Conservation (phyloP, 1,140 invertebrate species). For the Gonatopus flavifemur region DNA sequence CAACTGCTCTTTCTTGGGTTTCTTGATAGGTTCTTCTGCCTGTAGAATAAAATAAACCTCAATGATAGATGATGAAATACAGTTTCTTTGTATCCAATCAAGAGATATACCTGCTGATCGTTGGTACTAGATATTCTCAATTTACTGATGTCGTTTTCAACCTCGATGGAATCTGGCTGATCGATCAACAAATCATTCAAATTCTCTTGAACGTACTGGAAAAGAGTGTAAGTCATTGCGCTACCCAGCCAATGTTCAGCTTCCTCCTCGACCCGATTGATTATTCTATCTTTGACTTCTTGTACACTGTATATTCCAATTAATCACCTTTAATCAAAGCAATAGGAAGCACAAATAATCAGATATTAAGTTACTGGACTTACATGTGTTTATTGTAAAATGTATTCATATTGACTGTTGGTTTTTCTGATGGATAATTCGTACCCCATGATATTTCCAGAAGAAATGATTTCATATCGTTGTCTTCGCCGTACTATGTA, state of each 20-base stretch:
- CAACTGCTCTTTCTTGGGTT: slow-evolving; percentile 77
- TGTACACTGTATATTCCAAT: slow-evolving; percentile 62
- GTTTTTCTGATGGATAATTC: slow-evolving; percentile 82
- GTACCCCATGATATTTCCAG: slow-evolving; percentile 85
- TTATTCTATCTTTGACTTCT: slow-evolving; percentile 73
- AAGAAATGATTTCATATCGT: slow-evolving; percentile 78
- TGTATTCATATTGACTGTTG: slow-evolving; percentile 81
- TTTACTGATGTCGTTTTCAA: slow-evolving; percentile 38
- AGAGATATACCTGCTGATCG: slow-evolving; percentile 31
- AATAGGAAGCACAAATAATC: slow-evolving; percentile 25
- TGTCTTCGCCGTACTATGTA: slow-evolving; percentile 81
- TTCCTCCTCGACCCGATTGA: slow-evolving; percentile 67
- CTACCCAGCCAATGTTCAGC: slow-evolving; percentile 80
- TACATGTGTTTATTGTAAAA: slow-evolving; percentile 95
- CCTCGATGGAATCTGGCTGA: slow-evolving; percentile 64
- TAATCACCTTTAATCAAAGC: slow-evolving; percentile 32
- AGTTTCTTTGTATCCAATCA: neutral
- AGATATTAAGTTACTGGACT: slow-evolving; percentile 51
- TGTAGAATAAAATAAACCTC: neutral
- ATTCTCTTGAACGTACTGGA: slow-evolving; percentile 90
- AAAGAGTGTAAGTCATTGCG: slow-evolving; percentile 92
- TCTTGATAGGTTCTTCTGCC: slow-evolving; percentile 55
- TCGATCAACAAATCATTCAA: slow-evolving; percentile 68
- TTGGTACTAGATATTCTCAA: slow-evolving; percentile 36
- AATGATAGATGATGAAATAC: neutral